Evolutionary conservation across 2,888 invertebrate genomes (phyloP).

Genomic region (Noctua pronuba): DNA sequence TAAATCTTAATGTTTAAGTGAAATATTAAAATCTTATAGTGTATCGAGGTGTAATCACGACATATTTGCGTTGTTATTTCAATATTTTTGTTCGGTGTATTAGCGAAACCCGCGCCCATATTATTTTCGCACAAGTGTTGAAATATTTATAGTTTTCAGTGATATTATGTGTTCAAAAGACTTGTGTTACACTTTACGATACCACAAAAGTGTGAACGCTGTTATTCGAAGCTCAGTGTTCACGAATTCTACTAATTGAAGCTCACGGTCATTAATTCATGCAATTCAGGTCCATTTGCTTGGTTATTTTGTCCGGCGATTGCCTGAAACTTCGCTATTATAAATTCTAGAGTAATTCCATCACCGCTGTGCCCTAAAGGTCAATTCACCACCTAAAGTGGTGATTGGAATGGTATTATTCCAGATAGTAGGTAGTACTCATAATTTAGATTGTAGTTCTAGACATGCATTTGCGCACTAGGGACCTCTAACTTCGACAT

Average conservation of each 20-base stretch:
- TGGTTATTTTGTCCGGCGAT: slow-evolving; percentile 36
- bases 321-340: neutral
- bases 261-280: slow-evolving; percentile 11
- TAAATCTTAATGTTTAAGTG: slow-evolving; percentile 71
- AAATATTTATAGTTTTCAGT: slow-evolving; percentile 33
- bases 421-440: neutral
- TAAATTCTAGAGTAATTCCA: neutral
- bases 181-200: slow-evolving; percentile 1
- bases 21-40: slow-evolving; percentile 35
- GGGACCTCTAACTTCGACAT: neutral
- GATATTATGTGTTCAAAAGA: slow-evolving; percentile 26
- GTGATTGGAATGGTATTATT: slow-evolving; percentile 4
- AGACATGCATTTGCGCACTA: slow-evolving; percentile 43
- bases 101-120: slow-evolving; percentile 56
- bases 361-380: neutral
- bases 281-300: slow-evolving; percentile 11
- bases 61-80: slow-evolving; percentile 58
- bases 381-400: slow-evolving; percentile 6
- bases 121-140: slow-evolving; percentile 54
- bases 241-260: neutral
- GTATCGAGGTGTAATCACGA: slow-evolving; percentile 25
- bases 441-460: neutral
- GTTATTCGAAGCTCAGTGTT: neutral
- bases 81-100: slow-evolving; percentile 49
- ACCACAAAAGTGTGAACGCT: neutral